Percentiles rank a stretch among this genome's conserved stretches.
phyloP scores from a whole-genome alignment of 2,888 invertebrate species.

The Carterocephalus palaemon region DNA sequence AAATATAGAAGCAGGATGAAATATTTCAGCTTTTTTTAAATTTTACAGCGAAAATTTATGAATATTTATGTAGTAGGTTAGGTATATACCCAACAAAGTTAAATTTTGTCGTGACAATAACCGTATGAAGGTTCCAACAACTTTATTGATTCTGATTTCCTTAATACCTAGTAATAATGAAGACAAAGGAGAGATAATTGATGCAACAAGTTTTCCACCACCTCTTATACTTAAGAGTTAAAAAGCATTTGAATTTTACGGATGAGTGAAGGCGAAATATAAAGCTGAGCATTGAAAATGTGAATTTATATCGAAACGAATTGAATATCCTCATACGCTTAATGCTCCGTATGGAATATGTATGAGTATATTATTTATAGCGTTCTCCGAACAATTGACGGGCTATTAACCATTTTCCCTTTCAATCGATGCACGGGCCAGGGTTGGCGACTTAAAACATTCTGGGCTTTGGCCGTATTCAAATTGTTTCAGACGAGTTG shows the following conservation, averaged over 20 bases:
- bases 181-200: slow-evolving; percentile 23
- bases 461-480: slow-evolving; percentile 14
- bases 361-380: slow-evolving; percentile 33
- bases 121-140: too few species aligned
- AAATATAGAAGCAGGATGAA: too few species aligned
- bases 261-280: slow-evolving; percentile 3
- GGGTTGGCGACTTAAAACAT: slow-evolving; percentile 22
- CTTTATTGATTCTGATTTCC: too few species aligned
- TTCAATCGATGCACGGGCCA: slow-evolving; percentile 29
- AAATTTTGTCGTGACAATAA: too few species aligned
- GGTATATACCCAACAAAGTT: too few species aligned
- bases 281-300: slow-evolving; percentile 7
- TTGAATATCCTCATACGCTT: slow-evolving; percentile 32
- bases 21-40: too few species aligned
- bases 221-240: slow-evolving; percentile 21
- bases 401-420: slow-evolving; percentile 28
- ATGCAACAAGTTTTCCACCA: slow-evolving; percentile 18
- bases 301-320: slow-evolving; percentile 22
- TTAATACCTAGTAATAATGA: slow-evolving; percentile 11
- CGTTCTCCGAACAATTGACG: slow-evolving; percentile 31
- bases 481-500: slow-evolving; percentile 15
- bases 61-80: too few species aligned
- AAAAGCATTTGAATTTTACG: slow-evolving; percentile 18
- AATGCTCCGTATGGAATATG: slow-evolving; percentile 29
- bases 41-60: too few species aligned